A percentile compares a stretch with the other conserved stretches of the same genome.
Conservation (phyloP, 2,113 vertebrate genomes). For the Macrotus californicus region DNA sequence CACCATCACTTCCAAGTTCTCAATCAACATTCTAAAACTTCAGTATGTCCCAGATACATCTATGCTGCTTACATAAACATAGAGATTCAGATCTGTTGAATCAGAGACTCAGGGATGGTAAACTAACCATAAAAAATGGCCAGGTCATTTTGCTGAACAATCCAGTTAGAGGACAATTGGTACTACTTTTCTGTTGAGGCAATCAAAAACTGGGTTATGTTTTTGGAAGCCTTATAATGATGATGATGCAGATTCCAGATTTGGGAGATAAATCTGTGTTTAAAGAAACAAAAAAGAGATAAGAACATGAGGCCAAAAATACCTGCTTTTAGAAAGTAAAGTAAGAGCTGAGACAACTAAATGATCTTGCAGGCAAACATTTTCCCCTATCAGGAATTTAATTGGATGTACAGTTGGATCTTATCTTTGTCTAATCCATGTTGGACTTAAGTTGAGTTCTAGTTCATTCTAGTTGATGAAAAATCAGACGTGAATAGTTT, state of each 20-base stretch:
- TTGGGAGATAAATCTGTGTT: background rate
- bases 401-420: background rate
- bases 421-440: background rate
- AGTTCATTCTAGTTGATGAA: background rate
- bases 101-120: background rate
- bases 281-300: background rate
- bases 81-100: background rate
- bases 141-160: background rate
- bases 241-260: background rate
- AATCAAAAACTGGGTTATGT: background rate
- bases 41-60: background rate
- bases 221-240: background rate
- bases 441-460: background rate
- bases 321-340: background rate
- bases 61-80: background rate
- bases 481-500: background rate
- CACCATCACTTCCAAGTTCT: background rate
- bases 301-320: background rate
- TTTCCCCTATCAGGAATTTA: background rate
- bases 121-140: background rate
- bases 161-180: background rate
- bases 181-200: background rate
- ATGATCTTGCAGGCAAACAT: background rate
- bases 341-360: background rate
- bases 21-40: background rate